Conservation (phyloP, 1,140 invertebrate genomes). For the Forficula auricularia region DNA sequence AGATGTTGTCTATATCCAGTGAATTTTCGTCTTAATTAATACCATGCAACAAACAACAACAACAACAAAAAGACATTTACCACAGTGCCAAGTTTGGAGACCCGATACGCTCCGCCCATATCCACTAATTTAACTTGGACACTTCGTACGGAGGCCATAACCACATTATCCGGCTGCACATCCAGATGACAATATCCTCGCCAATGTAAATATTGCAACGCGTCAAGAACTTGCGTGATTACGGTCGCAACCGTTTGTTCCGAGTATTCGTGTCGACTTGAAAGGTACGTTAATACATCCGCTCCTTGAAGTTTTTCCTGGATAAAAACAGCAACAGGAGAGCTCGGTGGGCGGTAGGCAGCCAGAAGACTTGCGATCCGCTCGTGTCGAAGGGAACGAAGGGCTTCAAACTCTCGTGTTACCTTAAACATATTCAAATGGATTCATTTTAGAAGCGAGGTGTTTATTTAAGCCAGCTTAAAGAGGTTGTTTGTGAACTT, state of each 20-base stretch:
- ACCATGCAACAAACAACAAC: no score
- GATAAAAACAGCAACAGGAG: slow-evolving; percentile 50
- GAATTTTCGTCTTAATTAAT: no score
- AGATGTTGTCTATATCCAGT: no score
- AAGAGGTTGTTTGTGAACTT: no score
- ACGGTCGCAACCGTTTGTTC: slow-evolving; percentile 79
- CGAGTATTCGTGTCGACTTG: slow-evolving; percentile 68
- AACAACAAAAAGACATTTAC: no score
- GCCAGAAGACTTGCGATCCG: slow-evolving; percentile 56
- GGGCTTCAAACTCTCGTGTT: slow-evolving; percentile 57
- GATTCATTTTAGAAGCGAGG: no score
- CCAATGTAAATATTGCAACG: slow-evolving; percentile 83
- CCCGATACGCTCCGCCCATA: slow-evolving; percentile 65
- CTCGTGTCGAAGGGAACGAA: slow-evolving; percentile 66
- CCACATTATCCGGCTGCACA: slow-evolving; percentile 90
- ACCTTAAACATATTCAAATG: no score
- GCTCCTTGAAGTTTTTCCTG: slow-evolving; percentile 79
- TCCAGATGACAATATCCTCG: slow-evolving; percentile 80
- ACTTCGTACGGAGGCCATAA: slow-evolving; percentile 72
- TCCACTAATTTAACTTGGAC: slow-evolving; percentile 84
- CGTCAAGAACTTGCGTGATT: slow-evolving; percentile 68
- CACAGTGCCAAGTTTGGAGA: slow-evolving; percentile 57
- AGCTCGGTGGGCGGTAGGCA: slow-evolving; percentile 47
- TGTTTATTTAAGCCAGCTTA: no score
- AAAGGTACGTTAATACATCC: slow-evolving; percentile 76